These are phyloP conservation scores for Epizoanthus rinbou DNA, from an alignment of 92 coral and sea anemone genomes.

Conservation along the genomic window DNA sequence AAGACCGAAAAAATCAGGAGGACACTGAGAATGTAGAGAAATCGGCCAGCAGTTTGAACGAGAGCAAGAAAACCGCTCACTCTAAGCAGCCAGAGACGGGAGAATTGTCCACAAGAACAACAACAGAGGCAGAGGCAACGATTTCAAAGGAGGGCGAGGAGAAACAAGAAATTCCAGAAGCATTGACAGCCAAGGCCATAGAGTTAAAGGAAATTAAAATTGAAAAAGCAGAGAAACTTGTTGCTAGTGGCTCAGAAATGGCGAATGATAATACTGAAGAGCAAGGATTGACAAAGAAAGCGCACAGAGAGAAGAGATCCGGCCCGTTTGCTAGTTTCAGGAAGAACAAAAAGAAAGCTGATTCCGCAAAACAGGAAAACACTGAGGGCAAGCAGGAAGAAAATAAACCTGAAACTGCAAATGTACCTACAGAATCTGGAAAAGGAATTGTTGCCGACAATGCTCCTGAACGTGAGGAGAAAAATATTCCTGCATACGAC, in stretches of 20 bases:
- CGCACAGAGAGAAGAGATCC: conserved; percentile 4
- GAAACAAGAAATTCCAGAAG: neutral
- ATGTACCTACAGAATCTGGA: neutral
- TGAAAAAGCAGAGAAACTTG: neutral
- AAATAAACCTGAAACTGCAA: conserved; percentile 4
- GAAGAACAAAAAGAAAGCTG: conserved; percentile 32
- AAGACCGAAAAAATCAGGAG: conserved; percentile 5
- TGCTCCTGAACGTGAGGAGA: neutral
- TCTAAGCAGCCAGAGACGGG: neutral
- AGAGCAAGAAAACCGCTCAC: neutral
- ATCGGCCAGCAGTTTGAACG: neutral
- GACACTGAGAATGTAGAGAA: neutral
- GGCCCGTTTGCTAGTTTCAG: conserved; percentile 42
- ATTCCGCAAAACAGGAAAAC: conserved; percentile 9
- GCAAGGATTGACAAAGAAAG: conserved; percentile 1
- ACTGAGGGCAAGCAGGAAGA: neutral
- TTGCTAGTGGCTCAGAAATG: conserved; percentile 12
- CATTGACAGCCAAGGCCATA: neutral
- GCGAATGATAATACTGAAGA: conserved; percentile 13
- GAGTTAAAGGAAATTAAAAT: neutral
- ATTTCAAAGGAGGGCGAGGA: neutral
- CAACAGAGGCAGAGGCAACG: neutral
- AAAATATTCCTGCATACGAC: neutral
- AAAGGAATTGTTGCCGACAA: conserved; percentile 16
- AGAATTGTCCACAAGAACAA: neutral